These are phyloP conservation scores for Eupithecia tripunctaria DNA, from an alignment of 2,888 invertebrate species.

Conservation along the genomic window DNA sequence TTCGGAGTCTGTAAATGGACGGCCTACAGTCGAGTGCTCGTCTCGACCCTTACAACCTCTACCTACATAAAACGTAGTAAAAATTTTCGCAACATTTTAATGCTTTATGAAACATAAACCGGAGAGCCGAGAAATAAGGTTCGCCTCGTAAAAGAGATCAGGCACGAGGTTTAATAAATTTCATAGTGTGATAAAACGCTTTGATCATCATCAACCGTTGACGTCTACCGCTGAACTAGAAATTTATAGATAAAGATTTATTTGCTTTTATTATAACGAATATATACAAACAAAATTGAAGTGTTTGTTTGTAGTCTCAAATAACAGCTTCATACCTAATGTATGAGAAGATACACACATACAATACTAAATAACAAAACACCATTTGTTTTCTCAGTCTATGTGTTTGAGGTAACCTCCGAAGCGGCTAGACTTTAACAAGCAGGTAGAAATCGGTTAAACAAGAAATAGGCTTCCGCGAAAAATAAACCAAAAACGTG, in stretches of 20 bases:
- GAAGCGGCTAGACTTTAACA: not conserved
- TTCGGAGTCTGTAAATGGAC: not conserved
- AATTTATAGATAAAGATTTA: not conserved
- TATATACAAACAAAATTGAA: not conserved
- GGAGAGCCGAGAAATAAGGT: conserved; percentile 29
- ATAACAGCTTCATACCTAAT: not conserved
- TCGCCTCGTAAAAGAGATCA: conserved; percentile 39
- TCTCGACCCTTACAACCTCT: conserved; percentile 1
- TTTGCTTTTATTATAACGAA: not conserved
- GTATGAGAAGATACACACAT: not conserved
- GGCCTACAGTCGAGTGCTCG: not conserved
- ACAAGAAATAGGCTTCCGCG: not conserved
- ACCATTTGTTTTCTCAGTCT: not conserved
- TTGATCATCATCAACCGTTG: conserved; percentile 6
- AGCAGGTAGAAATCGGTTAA: not conserved
- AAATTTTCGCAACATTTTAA: conserved; percentile 16
- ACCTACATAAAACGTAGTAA: not conserved
- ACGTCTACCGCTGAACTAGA: not conserved
- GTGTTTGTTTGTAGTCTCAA: not conserved
- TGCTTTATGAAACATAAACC: conserved; percentile 26
- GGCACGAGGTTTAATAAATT: conserved; percentile 38
- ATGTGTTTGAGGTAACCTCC: not conserved
- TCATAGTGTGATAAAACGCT: conserved; percentile 33
- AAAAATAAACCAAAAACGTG: not conserved
- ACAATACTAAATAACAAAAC: not conserved